phyloP scores from a whole-genome alignment of 2,888 invertebrate species.

The Tholera decimalis region DNA sequence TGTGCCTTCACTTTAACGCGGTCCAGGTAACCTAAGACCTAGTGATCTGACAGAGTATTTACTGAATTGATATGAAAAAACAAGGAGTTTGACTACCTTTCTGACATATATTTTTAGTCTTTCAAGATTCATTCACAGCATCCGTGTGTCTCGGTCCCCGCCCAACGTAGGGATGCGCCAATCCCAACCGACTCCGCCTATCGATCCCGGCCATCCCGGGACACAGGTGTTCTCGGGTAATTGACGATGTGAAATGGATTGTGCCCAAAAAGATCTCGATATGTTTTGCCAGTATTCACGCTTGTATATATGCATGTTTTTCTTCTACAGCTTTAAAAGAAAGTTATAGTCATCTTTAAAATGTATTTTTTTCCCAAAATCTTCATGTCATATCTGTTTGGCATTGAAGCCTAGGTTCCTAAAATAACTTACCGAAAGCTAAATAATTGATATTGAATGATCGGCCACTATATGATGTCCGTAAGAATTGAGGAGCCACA shows the following conservation, averaged over 20 bases:
- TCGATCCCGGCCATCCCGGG: constrained; percentile 76
- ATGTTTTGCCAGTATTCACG: constrained; percentile 51
- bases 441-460: too few relatives aligned
- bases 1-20: too few relatives aligned
- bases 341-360: too few relatives aligned
- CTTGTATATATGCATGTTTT: constrained; percentile 21
- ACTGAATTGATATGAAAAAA: not conserved
- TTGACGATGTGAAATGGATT: constrained; percentile 73
- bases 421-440: too few relatives aligned
- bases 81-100: not conserved
- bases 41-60: not conserved
- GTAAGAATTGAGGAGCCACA: too few relatives aligned
- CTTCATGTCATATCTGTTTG: too few relatives aligned
- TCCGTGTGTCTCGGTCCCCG: constrained; percentile 73
- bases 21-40: too few relatives aligned
- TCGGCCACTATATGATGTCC: too few relatives aligned
- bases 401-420: too few relatives aligned
- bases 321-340: too few relatives aligned
- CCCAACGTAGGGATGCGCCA: constrained; percentile 74
- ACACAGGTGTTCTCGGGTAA: constrained; percentile 84
- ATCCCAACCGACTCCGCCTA: constrained; percentile 84
- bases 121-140: constrained; percentile 59
- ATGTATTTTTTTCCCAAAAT: too few relatives aligned
- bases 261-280: constrained; percentile 61
- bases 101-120: not conserved